Conservation (phyloP, 2,797 vertebrate genomes). For the Phoeniculus purpureus region DNA sequence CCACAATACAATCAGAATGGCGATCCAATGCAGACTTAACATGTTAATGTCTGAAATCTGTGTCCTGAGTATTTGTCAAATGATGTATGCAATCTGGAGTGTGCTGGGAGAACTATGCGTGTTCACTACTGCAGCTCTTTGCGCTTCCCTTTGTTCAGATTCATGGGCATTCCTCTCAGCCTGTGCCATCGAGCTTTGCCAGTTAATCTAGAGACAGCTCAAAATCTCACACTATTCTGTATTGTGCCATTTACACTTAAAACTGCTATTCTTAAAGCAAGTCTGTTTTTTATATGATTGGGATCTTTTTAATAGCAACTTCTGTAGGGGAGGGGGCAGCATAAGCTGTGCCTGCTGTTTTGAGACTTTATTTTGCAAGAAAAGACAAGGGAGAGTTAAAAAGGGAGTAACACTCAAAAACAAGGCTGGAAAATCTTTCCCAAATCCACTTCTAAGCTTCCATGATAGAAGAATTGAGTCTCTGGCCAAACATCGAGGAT, state of each 20-base stretch:
- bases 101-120: fast-evolving
- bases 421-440: neutral
- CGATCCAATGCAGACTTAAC: neutral
- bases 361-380: neutral
- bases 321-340: neutral
- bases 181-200: neutral
- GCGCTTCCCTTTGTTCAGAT: neutral
- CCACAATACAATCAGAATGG: neutral
- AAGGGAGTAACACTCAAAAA: neutral
- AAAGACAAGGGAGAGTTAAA: fast-evolving
- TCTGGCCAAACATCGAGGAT: neutral
- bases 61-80: neutral
- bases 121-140: neutral
- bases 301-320: neutral
- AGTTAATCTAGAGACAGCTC: neutral
- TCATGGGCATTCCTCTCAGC: fast-evolving
- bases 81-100: neutral
- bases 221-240: too few relatives aligned
- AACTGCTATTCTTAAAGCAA: neutral
- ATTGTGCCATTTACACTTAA: neutral
- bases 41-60: neutral
- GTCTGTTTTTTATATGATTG: neutral
- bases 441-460: neutral
- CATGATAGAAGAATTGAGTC: neutral
- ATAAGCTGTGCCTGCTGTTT: neutral